Percentiles rank a stretch among this genome's conserved stretches.
phyloP scores from a whole-genome alignment of 2,888 invertebrate genomes.

The Acleris holmiana region DNA sequence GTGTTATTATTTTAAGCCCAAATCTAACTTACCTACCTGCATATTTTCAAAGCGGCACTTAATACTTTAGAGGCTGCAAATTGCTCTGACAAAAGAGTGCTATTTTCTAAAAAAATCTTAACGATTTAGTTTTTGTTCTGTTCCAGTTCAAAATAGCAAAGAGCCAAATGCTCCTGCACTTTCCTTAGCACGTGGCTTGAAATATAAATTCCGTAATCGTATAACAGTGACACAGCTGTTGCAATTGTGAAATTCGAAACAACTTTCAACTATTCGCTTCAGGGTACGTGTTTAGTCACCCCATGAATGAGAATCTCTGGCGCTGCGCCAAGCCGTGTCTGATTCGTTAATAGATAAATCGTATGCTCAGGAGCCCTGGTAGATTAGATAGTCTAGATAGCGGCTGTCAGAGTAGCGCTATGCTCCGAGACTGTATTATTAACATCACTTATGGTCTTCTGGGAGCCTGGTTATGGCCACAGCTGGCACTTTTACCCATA shows the following conservation, averaged over 20 bases:
- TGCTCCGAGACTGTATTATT: slow-evolving; percentile 6
- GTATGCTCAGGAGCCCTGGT: slow-evolving; percentile 33
- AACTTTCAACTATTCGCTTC: slow-evolving; percentile 24
- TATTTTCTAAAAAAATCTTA: too few species aligned
- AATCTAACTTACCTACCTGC: too few species aligned
- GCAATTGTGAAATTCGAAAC: slow-evolving; percentile 27
- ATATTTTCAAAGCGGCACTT: too few species aligned
- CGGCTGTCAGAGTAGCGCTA: slow-evolving; percentile 8
- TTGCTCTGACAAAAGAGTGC: too few species aligned
- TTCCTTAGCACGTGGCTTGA: neutral
- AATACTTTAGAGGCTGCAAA: too few species aligned
- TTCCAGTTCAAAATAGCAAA: neutral
- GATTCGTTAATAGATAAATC: slow-evolving; percentile 68
- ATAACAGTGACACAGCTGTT: slow-evolving; percentile 4
- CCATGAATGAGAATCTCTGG: slow-evolving; percentile 55
- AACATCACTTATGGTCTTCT: slow-evolving; percentile 5
- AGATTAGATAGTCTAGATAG: neutral
- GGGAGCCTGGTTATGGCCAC: slow-evolving; percentile 10
- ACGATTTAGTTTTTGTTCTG: too few species aligned
- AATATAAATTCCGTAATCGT: neutral
- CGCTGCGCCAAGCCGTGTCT: slow-evolving; percentile 47
- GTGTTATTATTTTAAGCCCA: too few species aligned
- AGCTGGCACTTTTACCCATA: too few species aligned
- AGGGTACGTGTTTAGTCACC: slow-evolving; percentile 49
- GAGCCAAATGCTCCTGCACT: neutral